Base-by-base conservation (phyloP, 2,888 invertebrate genomes). In the Scaptomyza parva region DNA sequence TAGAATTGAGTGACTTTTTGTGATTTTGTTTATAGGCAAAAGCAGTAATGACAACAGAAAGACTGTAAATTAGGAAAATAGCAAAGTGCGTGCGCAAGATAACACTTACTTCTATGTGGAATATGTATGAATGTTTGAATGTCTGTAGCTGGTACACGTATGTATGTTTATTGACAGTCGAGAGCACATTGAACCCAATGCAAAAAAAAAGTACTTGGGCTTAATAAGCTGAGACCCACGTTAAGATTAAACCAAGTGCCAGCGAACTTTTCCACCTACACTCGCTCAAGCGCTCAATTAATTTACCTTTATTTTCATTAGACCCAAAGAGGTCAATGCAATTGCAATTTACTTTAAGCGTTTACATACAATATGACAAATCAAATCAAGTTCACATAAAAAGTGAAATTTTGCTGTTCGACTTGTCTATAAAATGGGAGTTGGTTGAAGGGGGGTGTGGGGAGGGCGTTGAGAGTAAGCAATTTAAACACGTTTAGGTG, bases 341-440 rank as follows among this genome's bases (percentile, higher is more conserved):
- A 51, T 68, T 55, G 50, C 41, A n/a, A 71, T 28, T 64, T 18
- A 28, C 30, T 17, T 37, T 0, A 40, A 12, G 33, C 28, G 39
- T n/a, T n/a, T n/a, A n/a, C n/a, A n/a, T n/a, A n/a, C n/a, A n/a
- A n/a, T 50, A 39, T 58, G 28, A 35, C 50, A 70, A 40, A 71
- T 73, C 33, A 53, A 76, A 65, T 60, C 57, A 59, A 57, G 67
- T 55, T 71, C 65, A 64, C 48, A 53, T 54, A 70, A 86, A 81
- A 81, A 80, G 86, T 81, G 86, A 81, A 81, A 78, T 78, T 83
- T 78, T 59, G 59, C 57, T 45, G 58, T 45, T 57, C 70, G 82
- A 81, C 86, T 76, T 70, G 80, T 73, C 69, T 54, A 51, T 37
- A 48, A 39, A 55, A 22, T 17, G 8, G 26, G 11, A 28, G 26